Evolutionary conservation across 2,113 vertebrate species (phyloP), one percentile per base, ranked within the genome.

Genomic region (Delphinus delphis): DNA sequence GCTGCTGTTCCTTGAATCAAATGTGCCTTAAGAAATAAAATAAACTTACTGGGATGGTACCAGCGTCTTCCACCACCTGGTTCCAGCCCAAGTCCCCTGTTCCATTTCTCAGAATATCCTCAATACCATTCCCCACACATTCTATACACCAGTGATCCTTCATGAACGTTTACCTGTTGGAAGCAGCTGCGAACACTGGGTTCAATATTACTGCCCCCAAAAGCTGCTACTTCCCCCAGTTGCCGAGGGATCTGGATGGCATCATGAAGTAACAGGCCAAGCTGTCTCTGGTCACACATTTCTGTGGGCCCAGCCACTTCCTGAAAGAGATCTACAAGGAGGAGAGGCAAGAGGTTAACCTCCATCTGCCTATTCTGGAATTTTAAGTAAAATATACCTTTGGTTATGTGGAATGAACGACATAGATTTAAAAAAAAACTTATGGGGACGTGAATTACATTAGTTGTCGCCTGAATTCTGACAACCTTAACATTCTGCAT

Each of bases 161-260:
- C 26, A 1, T 1, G 50, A 77, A 53, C 0, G 36, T 63, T 97
- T 98, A 99, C 99, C 96, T 99, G 99, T 6, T 99, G 99, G 98
- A 99, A 99, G 98, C 99, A 99, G 98, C 99, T 99, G 84, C 99
- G 99, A 83, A 99, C 99, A 0, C 99, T 99, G 88, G 99, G 99
- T 67, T 99, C 99, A 41, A 99, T 99, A 98, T 99, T 99, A 98
- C 99, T 99, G 63, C 99, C 99, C 44, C 99, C 99, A 0, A 99
- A 99, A 17, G 99, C 99, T 0, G 99, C 99, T 85, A 99, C 99
- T 98, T 99, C 99, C 0, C 99, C 99, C 18, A 99, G 99, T 98
- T 99, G 99, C 67, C 99, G 99, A 0, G 99, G 99, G 97, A 99
- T 99, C 98, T 99, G 99, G 96, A 99, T 99, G 79, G 99, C 99